Base-by-base conservation (phyloP, 2,113 vertebrate genomes). In the Pseudorectes ferrugineus region DNA sequence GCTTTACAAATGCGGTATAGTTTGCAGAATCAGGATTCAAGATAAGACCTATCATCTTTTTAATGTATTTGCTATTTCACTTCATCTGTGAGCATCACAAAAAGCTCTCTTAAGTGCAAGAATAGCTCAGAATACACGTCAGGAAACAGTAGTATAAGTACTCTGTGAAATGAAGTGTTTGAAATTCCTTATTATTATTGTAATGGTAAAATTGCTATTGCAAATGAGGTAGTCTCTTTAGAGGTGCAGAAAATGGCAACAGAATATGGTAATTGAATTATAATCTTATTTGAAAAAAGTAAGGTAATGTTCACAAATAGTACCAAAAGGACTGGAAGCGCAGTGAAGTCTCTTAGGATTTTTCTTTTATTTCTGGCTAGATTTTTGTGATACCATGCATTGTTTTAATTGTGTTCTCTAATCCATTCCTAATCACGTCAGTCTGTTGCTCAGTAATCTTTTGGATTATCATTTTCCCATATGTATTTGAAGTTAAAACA, bases 221-320 rank as follows among this genome's bases (percentile, higher is more conserved):
- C 59, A 71, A 91, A 93, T 79, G 43, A 77, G 81, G 17, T 36
- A 13, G n/a, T 57, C 24, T 89, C 65, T 87, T 91, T 10, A 84
- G 80, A 89, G 49, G 21, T 51, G 51, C 81, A 91, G 85, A 88
- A 85, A 89, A 72, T 61, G 45, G 46, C 43, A 87, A 33, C 18
- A 62, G n/a, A 52, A 54, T 55, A 55, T 28, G 19, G 35, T 92
- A 95, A 95, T 63, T 93, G 59, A 95, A 94, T 95, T 93, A 87
- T 61, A 79, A 73, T 35, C 54, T 12, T 12, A 49, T 83, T 79
- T 15, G 42, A 62, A 78, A 88, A 67, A 31, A 40, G 35, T 28
- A 61, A 79, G 51, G 38, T 2, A 2, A 28, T 51, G 51, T 40
- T 92, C 3, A 12, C 51, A 90, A 85, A 22, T 17, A 54, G 18